A percentile compares a stretch with the other conserved stretches of the same genome.
Conservation (phyloP, 2,113 vertebrate genomes). For the Pantherophis guttatus region DNA sequence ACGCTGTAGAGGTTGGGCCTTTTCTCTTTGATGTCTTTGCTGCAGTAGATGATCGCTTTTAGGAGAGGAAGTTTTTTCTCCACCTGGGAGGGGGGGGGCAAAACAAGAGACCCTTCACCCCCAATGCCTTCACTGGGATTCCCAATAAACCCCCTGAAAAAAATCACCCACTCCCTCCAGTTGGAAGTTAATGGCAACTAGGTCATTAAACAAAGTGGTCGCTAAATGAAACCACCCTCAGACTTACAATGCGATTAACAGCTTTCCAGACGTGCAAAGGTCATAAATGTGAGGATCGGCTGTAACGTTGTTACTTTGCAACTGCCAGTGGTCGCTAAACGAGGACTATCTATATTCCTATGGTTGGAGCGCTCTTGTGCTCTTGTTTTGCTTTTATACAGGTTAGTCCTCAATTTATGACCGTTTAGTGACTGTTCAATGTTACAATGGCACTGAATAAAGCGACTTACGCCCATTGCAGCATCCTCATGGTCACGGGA, state of each 20-base stretch:
- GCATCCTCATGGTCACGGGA: too few species aligned
- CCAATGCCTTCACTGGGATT: neutral
- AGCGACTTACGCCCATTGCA: too few species aligned
- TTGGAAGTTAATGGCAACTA: neutral
- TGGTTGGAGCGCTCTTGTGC: neutral
- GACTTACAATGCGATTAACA: neutral
- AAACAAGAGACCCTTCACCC: neutral
- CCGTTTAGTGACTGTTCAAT: too few species aligned
- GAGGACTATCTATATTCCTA: neutral
- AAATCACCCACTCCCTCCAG: neutral
- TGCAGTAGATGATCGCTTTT: constrained; percentile 89
- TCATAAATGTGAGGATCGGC: neutral
- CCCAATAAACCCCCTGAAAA: neutral
- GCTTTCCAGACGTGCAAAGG: neutral
- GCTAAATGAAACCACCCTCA: neutral
- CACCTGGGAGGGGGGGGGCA: constrained; percentile 65
- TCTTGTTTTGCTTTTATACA: neutral
- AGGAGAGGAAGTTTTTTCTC: constrained; percentile 75
- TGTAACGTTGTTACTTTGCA: neutral
- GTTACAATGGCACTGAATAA: too few species aligned
- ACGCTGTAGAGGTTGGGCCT: constrained; percentile 82
- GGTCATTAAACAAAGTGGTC: neutral
- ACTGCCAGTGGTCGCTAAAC: neutral
- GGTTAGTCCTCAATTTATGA: too few species aligned
- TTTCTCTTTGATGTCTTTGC: constrained; percentile 73